Evolutionary conservation across 2,888 invertebrate genomes (phyloP), one percentile per base, ranked within the genome.

Genomic region (Melipona beecheii): DNA sequence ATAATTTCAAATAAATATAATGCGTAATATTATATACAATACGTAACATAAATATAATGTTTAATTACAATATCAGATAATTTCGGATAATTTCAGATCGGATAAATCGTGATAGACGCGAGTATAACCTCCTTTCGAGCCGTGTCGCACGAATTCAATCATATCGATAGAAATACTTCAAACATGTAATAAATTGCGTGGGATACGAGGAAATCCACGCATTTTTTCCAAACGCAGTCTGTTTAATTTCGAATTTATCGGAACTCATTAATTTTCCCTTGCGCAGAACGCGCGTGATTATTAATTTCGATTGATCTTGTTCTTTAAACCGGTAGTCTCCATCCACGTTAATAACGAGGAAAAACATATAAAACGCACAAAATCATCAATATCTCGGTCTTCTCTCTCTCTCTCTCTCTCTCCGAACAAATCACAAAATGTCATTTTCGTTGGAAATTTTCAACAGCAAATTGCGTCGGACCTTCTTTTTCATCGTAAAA

Each of bases 181-280:
- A 52, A 52, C 71, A 27, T 50, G 36, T 36, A 50, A 50, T 52
- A 62, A 70, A 70, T 76, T 60, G 21, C 60, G 21, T 52, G 5
- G 13, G 36, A 58, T 58, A 24, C 21, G 9, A 21, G 11, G 0
- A n/a, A 15, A 43, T 2, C 21, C 4, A 9, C 9, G 4, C 27
- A 27, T n/a, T 73, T 17, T 50, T 64, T 27, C 43, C 56, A n/a
- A 58, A 19, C 19, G 19, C 56, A 27, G 36, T 36, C 52, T 36
- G 52, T 52, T 64, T 52, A 52, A 74, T 74, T 52, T 54, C 24
- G 21, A 66, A 27, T 75, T 75, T 68, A 68, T 58, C 68, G 58
- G 21, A 75, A 75, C 49, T 49, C 58, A 31, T 58, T 66, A 54
- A 66, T n/a, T 27, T 68, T 4, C 50, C 54, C 65, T 65, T 52